Evolutionary conservation across 2,113 vertebrate species (phyloP).

Genomic region (Percina caprodes): DNA sequence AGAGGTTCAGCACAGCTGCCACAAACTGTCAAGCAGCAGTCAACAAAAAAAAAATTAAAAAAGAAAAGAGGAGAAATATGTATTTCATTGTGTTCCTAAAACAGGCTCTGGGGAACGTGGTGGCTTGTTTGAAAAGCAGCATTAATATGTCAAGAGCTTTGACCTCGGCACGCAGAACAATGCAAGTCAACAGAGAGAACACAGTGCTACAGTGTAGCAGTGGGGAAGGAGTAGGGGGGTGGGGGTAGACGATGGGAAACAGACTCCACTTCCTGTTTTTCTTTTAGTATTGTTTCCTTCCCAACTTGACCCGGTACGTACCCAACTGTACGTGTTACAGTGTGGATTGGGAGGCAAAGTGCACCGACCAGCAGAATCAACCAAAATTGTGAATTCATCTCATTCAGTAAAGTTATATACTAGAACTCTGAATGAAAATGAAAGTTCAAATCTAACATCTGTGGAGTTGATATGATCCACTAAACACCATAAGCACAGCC

Average conservation of each 20-base stretch:
- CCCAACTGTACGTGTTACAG: slow-evolving; percentile 41
- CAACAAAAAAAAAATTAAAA: slow-evolving; percentile 22
- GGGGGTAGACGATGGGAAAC: slow-evolving; percentile 75
- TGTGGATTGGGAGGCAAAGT: neutral
- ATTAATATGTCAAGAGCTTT: slow-evolving; percentile 81
- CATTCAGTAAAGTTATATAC: neutral
- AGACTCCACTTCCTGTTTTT: slow-evolving; percentile 81
- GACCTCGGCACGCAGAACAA: slow-evolving; percentile 78
- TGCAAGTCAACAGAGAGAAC: slow-evolving; percentile 61
- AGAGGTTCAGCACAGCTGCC: slow-evolving; percentile 74
- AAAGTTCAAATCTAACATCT: too few relatives aligned
- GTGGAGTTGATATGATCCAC: neutral
- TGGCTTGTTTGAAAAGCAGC: slow-evolving; percentile 63
- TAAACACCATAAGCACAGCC: neutral
- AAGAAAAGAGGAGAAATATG: slow-evolving; percentile 58
- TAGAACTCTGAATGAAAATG: neutral
- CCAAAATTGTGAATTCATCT: neutral
- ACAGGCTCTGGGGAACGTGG: slow-evolving; percentile 43
- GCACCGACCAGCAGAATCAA: neutral
- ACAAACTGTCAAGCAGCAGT: slow-evolving; percentile 47
- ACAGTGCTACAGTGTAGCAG: slow-evolving; percentile 13
- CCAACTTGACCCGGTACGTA: slow-evolving; percentile 43
- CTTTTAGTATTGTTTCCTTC: slow-evolving; percentile 84
- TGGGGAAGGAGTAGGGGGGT: slow-evolving; percentile 36
- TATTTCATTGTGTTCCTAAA: slow-evolving; percentile 77